These are phyloP conservation scores for Spinus pinus DNA, from an alignment of 2,797 vertebrate species.

Conservation along the genomic window DNA sequence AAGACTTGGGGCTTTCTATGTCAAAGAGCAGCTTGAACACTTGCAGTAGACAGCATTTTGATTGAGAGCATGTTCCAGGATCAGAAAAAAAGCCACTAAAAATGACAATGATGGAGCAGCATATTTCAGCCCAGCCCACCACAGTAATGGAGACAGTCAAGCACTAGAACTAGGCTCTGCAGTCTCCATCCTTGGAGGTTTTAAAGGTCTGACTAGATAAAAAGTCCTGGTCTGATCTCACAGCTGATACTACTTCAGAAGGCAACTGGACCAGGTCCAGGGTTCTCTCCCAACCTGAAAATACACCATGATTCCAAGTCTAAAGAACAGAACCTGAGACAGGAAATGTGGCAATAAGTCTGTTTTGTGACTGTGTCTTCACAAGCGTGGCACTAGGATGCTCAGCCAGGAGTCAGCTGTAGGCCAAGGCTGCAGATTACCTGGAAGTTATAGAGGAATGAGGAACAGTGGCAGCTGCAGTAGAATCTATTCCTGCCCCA, in stretches of 20 bases:
- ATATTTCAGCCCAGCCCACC: not conserved
- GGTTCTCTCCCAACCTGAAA: not conserved
- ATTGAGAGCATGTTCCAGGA: not conserved
- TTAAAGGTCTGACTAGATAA: not conserved
- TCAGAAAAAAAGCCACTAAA: not conserved
- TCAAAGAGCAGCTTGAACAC: not conserved
- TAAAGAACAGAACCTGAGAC: not conserved
- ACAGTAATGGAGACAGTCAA: not conserved
- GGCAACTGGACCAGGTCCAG: not conserved
- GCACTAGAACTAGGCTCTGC: not conserved
- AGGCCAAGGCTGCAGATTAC: not conserved
- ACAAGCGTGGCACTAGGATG: not conserved
- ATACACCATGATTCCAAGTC: not conserved
- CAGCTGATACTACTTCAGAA: not conserved
- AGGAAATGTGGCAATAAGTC: not conserved
- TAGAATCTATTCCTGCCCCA: not conserved
- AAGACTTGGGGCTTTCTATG: fast-evolving
- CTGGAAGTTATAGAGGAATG: not conserved
- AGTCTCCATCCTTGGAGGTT: not conserved
- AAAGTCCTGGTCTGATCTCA: not conserved
- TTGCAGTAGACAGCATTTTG: not conserved
- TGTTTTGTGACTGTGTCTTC: not conserved
- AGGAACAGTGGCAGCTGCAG: not conserved
- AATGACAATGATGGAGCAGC: not conserved
- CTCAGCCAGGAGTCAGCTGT: not conserved